These are phyloP conservation scores for Pocillopora grandis DNA, from an alignment of 92 coral and sea anemone genomes.

Conservation along the genomic window DNA sequence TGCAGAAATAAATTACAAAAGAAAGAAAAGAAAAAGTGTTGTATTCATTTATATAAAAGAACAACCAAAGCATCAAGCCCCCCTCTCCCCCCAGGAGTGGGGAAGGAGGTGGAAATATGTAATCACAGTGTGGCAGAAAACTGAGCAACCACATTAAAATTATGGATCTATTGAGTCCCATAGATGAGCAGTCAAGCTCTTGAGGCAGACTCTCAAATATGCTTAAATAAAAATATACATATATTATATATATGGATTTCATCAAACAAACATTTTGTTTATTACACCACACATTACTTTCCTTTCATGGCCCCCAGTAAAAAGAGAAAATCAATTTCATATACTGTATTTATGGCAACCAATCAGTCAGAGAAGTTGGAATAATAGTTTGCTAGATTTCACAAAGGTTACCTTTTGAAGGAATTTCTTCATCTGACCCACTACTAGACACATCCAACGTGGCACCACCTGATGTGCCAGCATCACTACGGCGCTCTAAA, in stretches of 20 bases:
- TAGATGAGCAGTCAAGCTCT: conserved; percentile 48
- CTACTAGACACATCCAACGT: conserved; percentile 47
- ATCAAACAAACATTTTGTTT: conserved; percentile 34
- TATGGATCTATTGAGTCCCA: conserved; percentile 50
- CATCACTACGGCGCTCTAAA: conserved; percentile 58
- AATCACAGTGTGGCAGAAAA: conserved; percentile 47
- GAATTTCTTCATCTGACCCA: conserved; percentile 51
- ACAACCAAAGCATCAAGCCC: conserved; percentile 31
- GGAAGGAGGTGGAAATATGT: conserved; percentile 45
- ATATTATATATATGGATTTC: conserved; percentile 20
- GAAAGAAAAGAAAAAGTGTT: conserved; percentile 28
- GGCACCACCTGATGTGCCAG: conserved; percentile 58
- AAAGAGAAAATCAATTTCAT: conserved; percentile 36
- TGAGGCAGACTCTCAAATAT: conserved; percentile 18
- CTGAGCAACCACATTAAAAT: conserved; percentile 51
- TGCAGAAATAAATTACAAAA: conserved; percentile 31
- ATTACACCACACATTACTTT: conserved; percentile 15
- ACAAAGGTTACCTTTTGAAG: conserved; percentile 58
- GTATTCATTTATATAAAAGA: conserved; percentile 36
- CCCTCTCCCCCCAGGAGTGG: conserved; percentile 45
- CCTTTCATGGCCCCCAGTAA: conserved; percentile 32
- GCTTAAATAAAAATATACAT: conserved; percentile 24
- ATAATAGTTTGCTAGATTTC: conserved; percentile 47
- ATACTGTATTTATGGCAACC: conserved; percentile 28
- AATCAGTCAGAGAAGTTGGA: conserved; percentile 47